Conservation (phyloP, 2,888 invertebrate genomes). For the Zaprionus bogoriensis region DNA sequence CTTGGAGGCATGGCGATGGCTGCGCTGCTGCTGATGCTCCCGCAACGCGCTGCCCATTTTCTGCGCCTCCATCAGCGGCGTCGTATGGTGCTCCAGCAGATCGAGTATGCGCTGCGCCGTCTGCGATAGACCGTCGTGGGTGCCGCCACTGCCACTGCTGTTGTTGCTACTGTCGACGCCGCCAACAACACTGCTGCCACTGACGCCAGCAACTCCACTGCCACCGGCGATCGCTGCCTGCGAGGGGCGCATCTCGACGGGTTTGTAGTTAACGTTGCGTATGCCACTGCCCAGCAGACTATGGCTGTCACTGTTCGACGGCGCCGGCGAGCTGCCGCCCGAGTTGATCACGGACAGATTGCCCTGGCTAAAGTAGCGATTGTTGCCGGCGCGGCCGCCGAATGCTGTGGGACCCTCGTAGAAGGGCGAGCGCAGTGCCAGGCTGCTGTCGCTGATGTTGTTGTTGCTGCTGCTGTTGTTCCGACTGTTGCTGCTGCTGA, state of each 20-base stretch:
- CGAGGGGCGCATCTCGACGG: constrained; percentile 41
- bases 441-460: constrained; percentile 33
- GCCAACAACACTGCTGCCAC: no score
- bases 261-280: constrained; percentile 18
- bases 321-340: constrained; percentile 53
- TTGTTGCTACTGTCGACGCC: no score
- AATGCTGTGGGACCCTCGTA: constrained; percentile 90
- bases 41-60: constrained; percentile 86
- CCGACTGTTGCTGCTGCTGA: constrained; percentile 39
- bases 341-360: constrained; percentile 75
- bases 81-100: constrained; percentile 91
- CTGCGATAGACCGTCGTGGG: constrained; percentile 77
- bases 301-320: constrained; percentile 62
- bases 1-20: constrained; percentile 27
- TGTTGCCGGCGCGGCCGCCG: constrained; percentile 88
- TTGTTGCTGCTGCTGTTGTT: constrained; percentile 28
- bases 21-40: constrained; percentile 57
- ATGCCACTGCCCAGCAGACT: constrained; percentile 2
- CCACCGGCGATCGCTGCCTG: background rate
- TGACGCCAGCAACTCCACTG: no score
- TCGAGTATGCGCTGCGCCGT: constrained; percentile 91
- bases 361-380: constrained; percentile 67
- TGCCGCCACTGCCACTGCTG: no score
- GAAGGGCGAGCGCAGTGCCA: constrained; percentile 84
- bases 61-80: constrained; percentile 90